Evolutionary conservation across 2,888 invertebrate species (phyloP).

Genomic region (Venustoraphidia nigricollis): DNA sequence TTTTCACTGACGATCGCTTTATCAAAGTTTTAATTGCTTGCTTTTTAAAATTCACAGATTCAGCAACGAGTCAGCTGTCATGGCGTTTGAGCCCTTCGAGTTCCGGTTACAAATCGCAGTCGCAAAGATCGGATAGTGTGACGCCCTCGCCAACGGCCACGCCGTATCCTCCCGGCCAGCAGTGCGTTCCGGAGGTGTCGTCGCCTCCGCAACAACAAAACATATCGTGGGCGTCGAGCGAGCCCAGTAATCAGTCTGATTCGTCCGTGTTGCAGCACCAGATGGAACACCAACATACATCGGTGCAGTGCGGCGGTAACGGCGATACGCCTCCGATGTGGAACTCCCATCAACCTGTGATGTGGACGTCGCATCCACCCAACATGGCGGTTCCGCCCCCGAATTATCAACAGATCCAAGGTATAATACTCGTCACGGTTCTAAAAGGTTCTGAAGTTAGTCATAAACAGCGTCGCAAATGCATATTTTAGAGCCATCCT

Average conservation of each 20-base stretch:
- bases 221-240: no score
- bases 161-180: constrained; percentile 21
- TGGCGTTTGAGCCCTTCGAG: constrained; percentile 60
- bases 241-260: not conserved
- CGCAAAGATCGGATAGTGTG: constrained; percentile 58
- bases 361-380: not conserved
- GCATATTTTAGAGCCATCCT: no score
- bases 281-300: not conserved
- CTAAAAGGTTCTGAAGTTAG: no score
- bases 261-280: not conserved
- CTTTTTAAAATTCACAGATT: constrained; percentile 27
- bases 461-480: no score
- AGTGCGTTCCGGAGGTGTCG: not conserved
- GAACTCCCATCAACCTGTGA: not conserved
- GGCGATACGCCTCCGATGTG: not conserved
- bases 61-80: constrained; percentile 36
- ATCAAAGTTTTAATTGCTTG: not conserved
- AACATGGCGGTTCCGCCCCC: no score
- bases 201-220: not conserved
- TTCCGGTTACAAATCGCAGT: constrained; percentile 62
- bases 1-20: not conserved
- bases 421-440: no score
- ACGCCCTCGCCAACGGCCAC: constrained; percentile 58
- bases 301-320: not conserved
- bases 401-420: no score